Evolutionary conservation across 1,140 invertebrate species (phyloP).

Genomic region (Chymomyza costata): DNA sequence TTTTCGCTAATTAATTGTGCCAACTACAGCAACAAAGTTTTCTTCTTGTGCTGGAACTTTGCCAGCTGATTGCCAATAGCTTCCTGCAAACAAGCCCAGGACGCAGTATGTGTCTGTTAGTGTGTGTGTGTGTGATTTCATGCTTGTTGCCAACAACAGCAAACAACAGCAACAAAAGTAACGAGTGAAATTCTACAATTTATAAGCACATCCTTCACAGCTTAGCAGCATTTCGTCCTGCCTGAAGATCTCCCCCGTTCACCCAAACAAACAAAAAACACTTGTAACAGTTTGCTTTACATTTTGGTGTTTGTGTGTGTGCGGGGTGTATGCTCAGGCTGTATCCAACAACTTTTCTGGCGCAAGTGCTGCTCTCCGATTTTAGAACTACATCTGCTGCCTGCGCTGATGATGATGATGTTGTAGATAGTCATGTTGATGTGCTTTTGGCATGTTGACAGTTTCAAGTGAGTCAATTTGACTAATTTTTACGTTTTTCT

Average conservation of each 20-base stretch:
- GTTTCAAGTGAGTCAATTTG: constrained; percentile 46
- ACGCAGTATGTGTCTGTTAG: constrained; percentile 3
- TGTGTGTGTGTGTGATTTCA: constrained; percentile 60
- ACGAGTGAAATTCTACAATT: constrained; percentile 50
- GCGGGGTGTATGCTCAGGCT: no score
- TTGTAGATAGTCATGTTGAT: constrained; percentile 21
- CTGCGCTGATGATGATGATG: no score
- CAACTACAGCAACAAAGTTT: constrained; percentile 46
- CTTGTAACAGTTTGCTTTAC: constrained; percentile 62
- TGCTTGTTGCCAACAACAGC: constrained; percentile 61
- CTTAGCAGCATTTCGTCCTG: constrained; percentile 42
- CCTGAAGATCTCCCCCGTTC: constrained; percentile 4
- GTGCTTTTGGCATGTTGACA: constrained; percentile 58
- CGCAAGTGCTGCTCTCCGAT: constrained; percentile 12
- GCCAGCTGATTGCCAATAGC: constrained; percentile 29
- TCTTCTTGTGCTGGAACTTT: constrained; percentile 48
- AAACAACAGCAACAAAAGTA: constrained; percentile 23
- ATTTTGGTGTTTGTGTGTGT: constrained; percentile 17
- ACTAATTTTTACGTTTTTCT: constrained; percentile 44
- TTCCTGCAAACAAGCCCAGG: not conserved
- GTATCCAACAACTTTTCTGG: not conserved
- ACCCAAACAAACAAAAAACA: constrained; percentile 29
- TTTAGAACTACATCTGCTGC: no score
- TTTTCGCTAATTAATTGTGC: constrained; percentile 71
- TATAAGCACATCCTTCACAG: constrained; percentile 62